These are phyloP conservation scores for Caradrina clavipalpis DNA, from an alignment of 2,888 invertebrate species.

Conservation along the genomic window DNA sequence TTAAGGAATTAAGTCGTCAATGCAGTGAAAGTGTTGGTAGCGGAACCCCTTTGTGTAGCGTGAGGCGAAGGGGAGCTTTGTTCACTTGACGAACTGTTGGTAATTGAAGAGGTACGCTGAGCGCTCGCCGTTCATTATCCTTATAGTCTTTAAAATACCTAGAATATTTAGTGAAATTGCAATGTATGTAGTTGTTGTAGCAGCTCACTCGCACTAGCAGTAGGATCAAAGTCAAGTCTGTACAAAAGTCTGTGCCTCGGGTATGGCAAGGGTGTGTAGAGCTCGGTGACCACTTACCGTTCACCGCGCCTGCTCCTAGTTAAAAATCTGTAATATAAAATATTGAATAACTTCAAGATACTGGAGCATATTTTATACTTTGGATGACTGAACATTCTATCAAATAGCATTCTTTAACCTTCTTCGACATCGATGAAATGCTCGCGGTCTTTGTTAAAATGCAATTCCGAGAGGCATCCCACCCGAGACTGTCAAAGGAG, in stretches of 20 bases:
- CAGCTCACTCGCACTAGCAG: no score
- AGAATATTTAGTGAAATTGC: no score
- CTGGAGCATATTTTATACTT: not conserved
- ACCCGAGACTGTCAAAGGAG: slow-evolving; percentile 26
- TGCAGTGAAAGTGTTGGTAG: slow-evolving; percentile 35
- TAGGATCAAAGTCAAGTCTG: no score
- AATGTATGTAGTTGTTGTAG: no score
- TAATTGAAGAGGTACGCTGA: slow-evolving; percentile 24
- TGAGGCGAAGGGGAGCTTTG: not conserved
- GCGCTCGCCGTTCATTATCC: not conserved
- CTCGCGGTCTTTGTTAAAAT: slow-evolving; percentile 36
- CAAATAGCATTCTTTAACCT: slow-evolving; percentile 16
- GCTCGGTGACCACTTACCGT: no score
- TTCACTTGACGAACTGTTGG: slow-evolving; percentile 22
- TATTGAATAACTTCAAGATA: not conserved
- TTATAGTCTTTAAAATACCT: not conserved
- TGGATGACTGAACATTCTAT: slow-evolving; percentile 1
- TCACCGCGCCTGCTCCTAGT: no score
- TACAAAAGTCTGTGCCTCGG: no score
- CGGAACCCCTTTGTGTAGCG: slow-evolving; percentile 28
- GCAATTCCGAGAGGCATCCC: slow-evolving; percentile 28
- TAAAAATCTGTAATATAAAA: no score
- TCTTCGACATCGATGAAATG: slow-evolving; percentile 10
- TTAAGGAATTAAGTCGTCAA: slow-evolving; percentile 41
- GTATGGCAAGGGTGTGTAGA: no score